Base-by-base conservation (phyloP, 2,888 invertebrate species). In the Mimachlamys varia region DNA sequence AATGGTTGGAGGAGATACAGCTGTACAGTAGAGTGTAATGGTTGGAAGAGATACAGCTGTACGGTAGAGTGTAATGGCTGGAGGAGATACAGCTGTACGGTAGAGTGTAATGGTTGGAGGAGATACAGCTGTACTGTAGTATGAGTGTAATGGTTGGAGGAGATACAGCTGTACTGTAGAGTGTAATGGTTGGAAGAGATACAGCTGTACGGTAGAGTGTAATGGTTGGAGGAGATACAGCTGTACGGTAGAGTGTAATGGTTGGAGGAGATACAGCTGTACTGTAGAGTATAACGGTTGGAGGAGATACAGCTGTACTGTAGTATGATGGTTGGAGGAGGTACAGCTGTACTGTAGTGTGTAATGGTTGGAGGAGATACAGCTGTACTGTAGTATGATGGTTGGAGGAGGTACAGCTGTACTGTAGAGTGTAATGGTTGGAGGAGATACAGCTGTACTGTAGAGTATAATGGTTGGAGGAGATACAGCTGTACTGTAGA, bases 331-430 rank as follows among this genome's bases (percentile, higher is more conserved):
- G 58, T 58, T 19, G 19, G n/a, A 19, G 58, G 58, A 58, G 58
- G n/a, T 22, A 58, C 58, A 58, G n/a, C 58, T 22, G 22, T 58
- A 58, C 58, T 22, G 4, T 58, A 22, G 58, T 1, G 53, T 53
- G 58, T 58, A 58, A 58, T 58, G 58, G 58, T 58, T 58, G 58
- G 58, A 58, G 58, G 58, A 58, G 22, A 58, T 22, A 58, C 58
- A 22, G 58, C 58, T 22, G 22, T 58, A 58, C 58, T 22, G 10
- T 58, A 22, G 53, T 58, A n/a, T 58, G 3, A 58, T 58, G 58
- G 58, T 58, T 19, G 19, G 58, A 19, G 58, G 58, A 58, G 22
- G n/a, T 22, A 58, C 58, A 22, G 58, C 58, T 22, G 22, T 58
- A 58, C 58, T 22, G 10, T 58, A 22, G 58, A 19, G 58, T 58